These are phyloP conservation scores for Dioctria linearis DNA, from an alignment of 2,888 invertebrate genomes.

Conservation along the genomic window DNA sequence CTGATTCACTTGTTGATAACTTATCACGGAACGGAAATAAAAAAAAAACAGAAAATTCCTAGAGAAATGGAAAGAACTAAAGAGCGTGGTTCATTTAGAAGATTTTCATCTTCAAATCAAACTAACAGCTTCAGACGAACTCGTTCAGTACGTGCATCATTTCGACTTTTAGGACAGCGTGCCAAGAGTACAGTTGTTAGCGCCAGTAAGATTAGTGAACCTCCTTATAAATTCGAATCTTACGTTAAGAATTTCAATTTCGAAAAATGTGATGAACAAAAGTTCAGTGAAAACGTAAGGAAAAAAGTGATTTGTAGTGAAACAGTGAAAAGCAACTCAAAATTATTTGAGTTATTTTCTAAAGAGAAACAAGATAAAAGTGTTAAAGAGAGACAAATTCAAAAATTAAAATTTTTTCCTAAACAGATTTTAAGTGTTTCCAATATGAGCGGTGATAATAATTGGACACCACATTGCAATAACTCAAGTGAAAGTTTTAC, in stretches of 20 bases:
- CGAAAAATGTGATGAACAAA: slow-evolving; percentile 27
- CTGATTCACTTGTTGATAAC: too few species aligned
- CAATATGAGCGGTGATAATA: background rate
- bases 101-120: slow-evolving; percentile 46
- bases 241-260: slow-evolving; percentile 53
- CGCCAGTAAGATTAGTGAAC: slow-evolving; percentile 59
- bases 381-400: slow-evolving; percentile 34
- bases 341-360: slow-evolving; percentile 58
- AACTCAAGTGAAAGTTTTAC: too few species aligned
- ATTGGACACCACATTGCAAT: too few species aligned
- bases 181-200: background rate
- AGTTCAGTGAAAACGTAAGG: slow-evolving; percentile 44
- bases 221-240: slow-evolving; percentile 66
- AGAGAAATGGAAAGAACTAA: slow-evolving; percentile 60
- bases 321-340: slow-evolving; percentile 48
- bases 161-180: slow-evolving; percentile 78
- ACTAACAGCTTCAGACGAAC: slow-evolving; percentile 73
- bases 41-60: too few species aligned
- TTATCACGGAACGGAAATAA: too few species aligned
- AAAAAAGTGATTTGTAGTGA: slow-evolving; percentile 65
- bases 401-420: slow-evolving; percentile 71
- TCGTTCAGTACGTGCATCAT: slow-evolving; percentile 80
- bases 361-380: slow-evolving; percentile 67
- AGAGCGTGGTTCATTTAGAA: slow-evolving; percentile 57
- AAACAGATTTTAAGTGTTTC: slow-evolving; percentile 62